These are phyloP conservation scores for Phenganax marumi DNA, from an alignment of 92 coral and sea anemone genomes.

Conservation along the genomic window DNA sequence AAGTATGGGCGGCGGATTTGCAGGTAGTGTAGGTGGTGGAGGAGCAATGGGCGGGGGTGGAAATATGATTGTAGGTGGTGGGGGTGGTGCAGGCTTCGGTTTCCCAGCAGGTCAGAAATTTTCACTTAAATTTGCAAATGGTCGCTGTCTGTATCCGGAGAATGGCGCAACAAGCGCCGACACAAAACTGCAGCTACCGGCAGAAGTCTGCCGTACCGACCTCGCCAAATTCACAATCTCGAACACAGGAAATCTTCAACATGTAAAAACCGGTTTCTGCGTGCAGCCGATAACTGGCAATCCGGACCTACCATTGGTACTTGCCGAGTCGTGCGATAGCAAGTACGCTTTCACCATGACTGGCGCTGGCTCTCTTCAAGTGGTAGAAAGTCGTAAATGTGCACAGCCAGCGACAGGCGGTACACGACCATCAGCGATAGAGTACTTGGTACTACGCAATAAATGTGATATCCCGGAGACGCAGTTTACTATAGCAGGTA, in stretches of 20 bases:
- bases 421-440: slow-evolving; percentile 2
- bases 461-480: slow-evolving; percentile 22
- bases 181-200: slow-evolving; percentile 9
- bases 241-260: not conserved
- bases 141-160: slow-evolving; percentile 22
- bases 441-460: slow-evolving; percentile 1
- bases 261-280: slow-evolving; percentile 36
- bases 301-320: not conserved
- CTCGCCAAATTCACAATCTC: slow-evolving; percentile 21
- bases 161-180: not conserved
- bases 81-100: not conserved
- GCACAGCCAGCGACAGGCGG: slow-evolving; percentile 26
- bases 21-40: not conserved
- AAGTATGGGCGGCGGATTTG: not conserved
- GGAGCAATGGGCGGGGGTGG: not conserved
- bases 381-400: slow-evolving; percentile 28
- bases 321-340: not conserved
- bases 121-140: slow-evolving; percentile 14
- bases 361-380: not conserved
- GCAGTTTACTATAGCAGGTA: slow-evolving; percentile 15
- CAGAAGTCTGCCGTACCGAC: slow-evolving; percentile 18
- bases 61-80: not conserved
- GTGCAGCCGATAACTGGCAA: slow-evolving; percentile 11
- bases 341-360: slow-evolving; percentile 25
- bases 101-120: slow-evolving; percentile 12